A percentile compares a stretch with the other conserved stretches of the same genome.
phyloP scores from a whole-genome alignment of 2,113 vertebrate genomes.

The Climacteris rufus region DNA sequence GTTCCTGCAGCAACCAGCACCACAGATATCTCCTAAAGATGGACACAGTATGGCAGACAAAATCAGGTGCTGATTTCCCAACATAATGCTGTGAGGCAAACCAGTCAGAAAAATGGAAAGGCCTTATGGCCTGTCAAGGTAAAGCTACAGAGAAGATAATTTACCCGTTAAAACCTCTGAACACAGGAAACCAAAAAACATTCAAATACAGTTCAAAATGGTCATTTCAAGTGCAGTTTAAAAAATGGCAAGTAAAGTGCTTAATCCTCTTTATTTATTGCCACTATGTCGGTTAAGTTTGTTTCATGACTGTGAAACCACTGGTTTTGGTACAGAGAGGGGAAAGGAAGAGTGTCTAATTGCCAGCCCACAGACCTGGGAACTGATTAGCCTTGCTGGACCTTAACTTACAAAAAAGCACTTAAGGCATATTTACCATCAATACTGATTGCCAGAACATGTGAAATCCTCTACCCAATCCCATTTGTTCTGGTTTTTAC shows the following conservation, averaged over 20 bases:
- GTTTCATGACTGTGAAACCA: background rate
- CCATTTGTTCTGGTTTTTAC: background rate
- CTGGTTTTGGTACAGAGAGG: background rate
- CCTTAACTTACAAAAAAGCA: background rate
- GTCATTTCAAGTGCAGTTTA: background rate
- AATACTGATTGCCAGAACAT: background rate
- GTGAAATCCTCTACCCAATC: background rate
- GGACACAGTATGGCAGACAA: background rate
- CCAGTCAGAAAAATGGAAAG: background rate
- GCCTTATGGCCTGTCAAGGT: background rate
- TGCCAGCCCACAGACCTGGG: background rate
- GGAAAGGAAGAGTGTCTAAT: background rate
- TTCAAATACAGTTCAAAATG: background rate
- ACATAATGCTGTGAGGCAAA: background rate
- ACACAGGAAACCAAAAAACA: background rate
- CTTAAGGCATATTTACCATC: background rate
- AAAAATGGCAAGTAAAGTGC: conserved; percentile 23
- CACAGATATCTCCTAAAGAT: background rate
- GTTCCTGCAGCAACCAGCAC: background rate
- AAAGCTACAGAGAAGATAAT: background rate
- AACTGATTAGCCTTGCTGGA: background rate
- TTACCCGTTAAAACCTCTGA: conserved; percentile 1
- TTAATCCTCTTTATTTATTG: conserved; percentile 6
- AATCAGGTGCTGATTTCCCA: background rate
- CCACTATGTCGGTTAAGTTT: background rate